Evolutionary conservation across 2,113 vertebrate genomes (phyloP).

Genomic region (Helogale parvula): DNA sequence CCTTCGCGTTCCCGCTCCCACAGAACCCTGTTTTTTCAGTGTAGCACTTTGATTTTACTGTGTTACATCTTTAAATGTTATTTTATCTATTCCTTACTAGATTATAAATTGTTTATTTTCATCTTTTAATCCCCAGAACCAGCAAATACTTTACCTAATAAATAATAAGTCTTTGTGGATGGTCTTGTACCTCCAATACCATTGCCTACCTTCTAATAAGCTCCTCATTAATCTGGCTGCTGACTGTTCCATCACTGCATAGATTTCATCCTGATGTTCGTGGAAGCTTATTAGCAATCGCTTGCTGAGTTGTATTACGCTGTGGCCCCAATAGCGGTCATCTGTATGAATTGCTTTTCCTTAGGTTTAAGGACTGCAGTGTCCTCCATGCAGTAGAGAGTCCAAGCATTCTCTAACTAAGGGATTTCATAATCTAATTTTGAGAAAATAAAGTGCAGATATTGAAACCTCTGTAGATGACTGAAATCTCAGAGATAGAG

Average conservation of each 20-base stretch:
- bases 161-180: neutral
- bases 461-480: neutral
- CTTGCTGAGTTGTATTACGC: neutral
- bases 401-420: neutral
- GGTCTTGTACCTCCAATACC: neutral
- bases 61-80: neutral
- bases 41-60: neutral
- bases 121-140: neutral
- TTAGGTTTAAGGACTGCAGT: neutral
- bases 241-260: neutral
- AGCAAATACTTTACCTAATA: neutral
- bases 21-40: neutral
- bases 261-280: neutral
- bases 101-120: neutral
- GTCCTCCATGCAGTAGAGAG: neutral
- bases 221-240: neutral
- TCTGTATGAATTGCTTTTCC: neutral
- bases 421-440: neutral
- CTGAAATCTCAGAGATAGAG: neutral
- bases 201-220: neutral
- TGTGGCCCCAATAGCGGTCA: neutral
- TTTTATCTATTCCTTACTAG: neutral
- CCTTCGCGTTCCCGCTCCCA: neutral
- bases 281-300: neutral
- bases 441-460: neutral